phyloP scores from a whole-genome alignment of 2,888 invertebrate genomes.

The Drosophila niveifrons region DNA sequence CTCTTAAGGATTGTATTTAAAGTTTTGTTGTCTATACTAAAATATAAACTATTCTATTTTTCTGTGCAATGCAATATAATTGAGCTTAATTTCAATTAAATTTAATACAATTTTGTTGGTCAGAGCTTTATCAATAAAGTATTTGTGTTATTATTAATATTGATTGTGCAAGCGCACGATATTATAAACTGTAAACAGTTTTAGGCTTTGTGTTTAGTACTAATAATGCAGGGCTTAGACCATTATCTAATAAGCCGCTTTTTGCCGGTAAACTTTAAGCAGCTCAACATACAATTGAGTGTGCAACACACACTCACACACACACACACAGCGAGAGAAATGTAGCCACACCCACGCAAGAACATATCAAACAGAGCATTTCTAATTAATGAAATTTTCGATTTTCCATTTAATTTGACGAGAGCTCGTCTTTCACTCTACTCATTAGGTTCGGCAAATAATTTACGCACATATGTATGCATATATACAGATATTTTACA shows the following conservation, averaged over 20 bases:
- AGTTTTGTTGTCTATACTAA: too few species aligned
- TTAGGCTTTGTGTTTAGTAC: background rate
- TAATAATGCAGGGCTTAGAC: background rate
- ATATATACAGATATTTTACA: background rate
- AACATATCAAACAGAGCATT: background rate
- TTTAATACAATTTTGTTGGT: background rate
- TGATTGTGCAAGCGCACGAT: background rate
- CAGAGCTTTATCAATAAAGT: background rate
- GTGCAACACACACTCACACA: background rate
- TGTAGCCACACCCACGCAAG: background rate
- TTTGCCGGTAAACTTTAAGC: conserved; percentile 7
- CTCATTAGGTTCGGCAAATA: conserved; percentile 17
- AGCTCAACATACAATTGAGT: background rate
- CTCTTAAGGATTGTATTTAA: too few species aligned
- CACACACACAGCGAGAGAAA: background rate
- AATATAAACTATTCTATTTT: background rate
- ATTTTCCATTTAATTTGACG: conserved; percentile 48
- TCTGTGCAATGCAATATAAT: background rate
- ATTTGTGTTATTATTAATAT: background rate
- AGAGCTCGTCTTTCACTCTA: conserved; percentile 31
- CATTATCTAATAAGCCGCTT: conserved; percentile 10
- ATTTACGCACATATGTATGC: conserved; percentile 6
- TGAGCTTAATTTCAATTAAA: background rate
- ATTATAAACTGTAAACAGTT: background rate
- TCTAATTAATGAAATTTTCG: conserved; percentile 52